Base-by-base conservation (phyloP, 2,113 vertebrate species). In the Chrysochloris asiatica region DNA sequence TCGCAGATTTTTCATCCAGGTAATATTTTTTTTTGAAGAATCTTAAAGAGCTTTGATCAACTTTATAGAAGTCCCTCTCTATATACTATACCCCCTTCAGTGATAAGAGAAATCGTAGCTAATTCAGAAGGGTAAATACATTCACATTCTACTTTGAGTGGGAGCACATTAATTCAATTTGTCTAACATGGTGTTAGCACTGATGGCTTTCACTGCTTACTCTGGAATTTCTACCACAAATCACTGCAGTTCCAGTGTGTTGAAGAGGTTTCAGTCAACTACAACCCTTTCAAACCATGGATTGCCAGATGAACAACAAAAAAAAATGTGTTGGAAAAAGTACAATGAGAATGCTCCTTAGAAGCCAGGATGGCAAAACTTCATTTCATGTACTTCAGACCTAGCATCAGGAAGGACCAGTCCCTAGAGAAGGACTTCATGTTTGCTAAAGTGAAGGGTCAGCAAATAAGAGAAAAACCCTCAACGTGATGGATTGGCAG, bases 1-100 rank as follows among this genome's bases (percentile, higher is more conserved):
- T 22, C 43, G 82, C 69, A 89, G 56, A 95, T 97, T 97, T 97
- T 95, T 97, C 94, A 96, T 95, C 92, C 81, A 93, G 95, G 90
- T 94, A 80, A 94, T 96, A 94, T 80, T 97, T 81, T 88, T 95
- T 80, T 97, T 81, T 88, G 83, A 97, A 96, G 92, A 86, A 33
- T 95, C 24, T 89, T 83, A 63, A 69, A 81, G 10, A 88, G 1
- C 10, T 93, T 78, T 67, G 21, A 63, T 88, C 17, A 83, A 7
- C 10, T 71, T 80, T 48, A 56, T 56, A 33, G 63, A 69, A 81
- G n/a, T 41, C 43, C 7, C 21, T 78, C n/a, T 85, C 9, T 80
- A 65, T 6, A n/a, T n/a, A n/a, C n/a, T n/a, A n/a, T n/a, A n/a
- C n/a, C 7, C 69, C 24, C 52, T 61, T 61, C 6, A 26, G 81